phyloP scores from a whole-genome alignment of 2,888 invertebrate genomes.

The Metalampra italica region DNA sequence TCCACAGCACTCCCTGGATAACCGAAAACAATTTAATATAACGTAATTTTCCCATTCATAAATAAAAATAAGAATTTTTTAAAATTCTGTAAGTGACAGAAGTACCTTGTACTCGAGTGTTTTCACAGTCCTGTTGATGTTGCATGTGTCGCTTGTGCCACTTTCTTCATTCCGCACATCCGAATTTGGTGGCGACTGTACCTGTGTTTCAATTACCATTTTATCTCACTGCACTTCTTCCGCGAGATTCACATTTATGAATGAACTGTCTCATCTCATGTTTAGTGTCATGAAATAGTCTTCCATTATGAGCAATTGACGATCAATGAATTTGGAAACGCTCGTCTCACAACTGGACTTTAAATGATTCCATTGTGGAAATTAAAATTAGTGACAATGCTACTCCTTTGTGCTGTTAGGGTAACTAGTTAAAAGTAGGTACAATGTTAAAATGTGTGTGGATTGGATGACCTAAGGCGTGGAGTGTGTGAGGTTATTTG shows the following conservation, averaged over 20 bases:
- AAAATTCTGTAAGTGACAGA: not conserved
- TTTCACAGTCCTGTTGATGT: conserved; percentile 49
- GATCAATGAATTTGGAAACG: not conserved
- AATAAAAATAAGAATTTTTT: not conserved
- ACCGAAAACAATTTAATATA: conserved; percentile 11
- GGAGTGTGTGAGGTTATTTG: conserved; percentile 72
- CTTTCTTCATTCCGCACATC: conserved; percentile 46
- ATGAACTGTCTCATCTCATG: conserved; percentile 27
- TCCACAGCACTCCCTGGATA: conserved; percentile 80
- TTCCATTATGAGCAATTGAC: not conserved
- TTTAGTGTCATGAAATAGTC: conserved; percentile 5
- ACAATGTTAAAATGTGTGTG: conserved; percentile 32
- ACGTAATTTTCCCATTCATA: not conserved
- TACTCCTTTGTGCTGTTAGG: not conserved
- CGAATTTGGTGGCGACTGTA: conserved; percentile 61
- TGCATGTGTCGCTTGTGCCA: conserved; percentile 53
- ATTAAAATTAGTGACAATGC: not conserved
- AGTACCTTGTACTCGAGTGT: conserved; percentile 61
- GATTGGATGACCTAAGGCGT: conserved; percentile 53
- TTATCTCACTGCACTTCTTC: conserved; percentile 48
- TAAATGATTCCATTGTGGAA: not conserved
- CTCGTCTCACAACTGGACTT: not conserved
- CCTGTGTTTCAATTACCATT: conserved; percentile 75
- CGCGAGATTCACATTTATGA: conserved; percentile 46
- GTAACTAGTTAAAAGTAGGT: not conserved